Evolutionary conservation across 2,888 invertebrate species (phyloP), one percentile per base, ranked within the genome.

Genomic region (Hoplodrina ambigua): DNA sequence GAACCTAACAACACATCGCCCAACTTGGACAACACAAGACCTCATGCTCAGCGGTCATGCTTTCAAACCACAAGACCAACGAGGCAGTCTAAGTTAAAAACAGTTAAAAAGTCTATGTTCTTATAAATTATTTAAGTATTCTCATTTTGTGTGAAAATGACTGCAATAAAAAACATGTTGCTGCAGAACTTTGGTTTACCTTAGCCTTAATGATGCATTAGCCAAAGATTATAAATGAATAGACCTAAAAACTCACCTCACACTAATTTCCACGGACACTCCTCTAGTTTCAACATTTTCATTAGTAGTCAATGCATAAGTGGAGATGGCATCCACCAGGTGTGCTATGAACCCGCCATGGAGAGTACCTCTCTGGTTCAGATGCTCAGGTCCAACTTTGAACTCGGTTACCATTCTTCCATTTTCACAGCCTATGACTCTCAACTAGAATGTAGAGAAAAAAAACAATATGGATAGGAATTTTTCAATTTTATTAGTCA

Each of bases 311-410:
- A 99, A 90, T 0, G 98, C 99, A 88, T 97, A 97, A 0, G 98
- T 97, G 0, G 99, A 98, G 30, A 99, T 90, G 2, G 94, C 94
- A 83, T 96, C 96, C 0, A 98, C 97, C 13, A 99, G 90, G 0
- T 98, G 98, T 4, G 98, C 97, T 5, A 98, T 98, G 85, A 98
- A 97, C 8, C 98, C 99, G 3, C 99, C 99, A 88, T 99, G 99
- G 6, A 99, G 91, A 0, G 97, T 97, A 0, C 98, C 98, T 46
- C 96, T 90, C 17, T 96, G 92, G 92, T 99, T 99, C 2, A 97
- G 93, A 88, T 98, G 98, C 80, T 98, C 97, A 5, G 97, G 94
- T 0, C 94, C 96, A 0, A 99, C 97, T 83, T 96, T 96, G 87
- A 99, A 97, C 91, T 98, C 97, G 20, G 98, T 98, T 41, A 96